Evolutionary conservation across 2,888 invertebrate species (phyloP).

Genomic region (Gari tellinella): DNA sequence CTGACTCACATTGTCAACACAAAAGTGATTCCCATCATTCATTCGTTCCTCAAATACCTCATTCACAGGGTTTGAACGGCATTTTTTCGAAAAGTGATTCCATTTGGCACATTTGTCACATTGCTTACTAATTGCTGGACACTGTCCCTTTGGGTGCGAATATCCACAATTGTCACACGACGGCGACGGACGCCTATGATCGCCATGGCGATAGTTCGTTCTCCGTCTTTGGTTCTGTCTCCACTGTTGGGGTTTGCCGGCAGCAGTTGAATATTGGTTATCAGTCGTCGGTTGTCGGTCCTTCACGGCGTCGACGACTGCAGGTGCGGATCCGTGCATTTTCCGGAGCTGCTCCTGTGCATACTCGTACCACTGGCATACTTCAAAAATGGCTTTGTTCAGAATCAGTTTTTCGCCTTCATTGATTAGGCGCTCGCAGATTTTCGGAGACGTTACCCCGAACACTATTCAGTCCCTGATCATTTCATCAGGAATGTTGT

Average conservation of each 20-base stretch:
- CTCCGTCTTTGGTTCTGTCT: too few species aligned
- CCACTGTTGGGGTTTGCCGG: too few species aligned
- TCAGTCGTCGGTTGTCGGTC: too few species aligned
- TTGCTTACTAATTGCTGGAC: slow-evolving; percentile 11
- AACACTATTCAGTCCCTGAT: slow-evolving; percentile 10
- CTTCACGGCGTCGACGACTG: too few species aligned
- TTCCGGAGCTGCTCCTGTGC: slow-evolving; percentile 12
- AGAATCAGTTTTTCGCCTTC: neutral
- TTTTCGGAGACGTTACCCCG: neutral
- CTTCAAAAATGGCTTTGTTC: slow-evolving; percentile 4
- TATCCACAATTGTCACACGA: slow-evolving; percentile 8
- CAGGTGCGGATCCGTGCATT: neutral
- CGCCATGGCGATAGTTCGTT: too few species aligned
- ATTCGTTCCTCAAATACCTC: neutral
- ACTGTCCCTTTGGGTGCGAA: slow-evolving; percentile 4
- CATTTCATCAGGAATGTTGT: slow-evolving; percentile 2
- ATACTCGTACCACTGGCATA: slow-evolving; percentile 18
- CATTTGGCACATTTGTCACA: slow-evolving; percentile 11
- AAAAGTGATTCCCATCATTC: too few species aligned
- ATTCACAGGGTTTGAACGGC: slow-evolving; percentile 6
- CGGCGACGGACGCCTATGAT: neutral
- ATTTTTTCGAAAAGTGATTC: slow-evolving; percentile 6
- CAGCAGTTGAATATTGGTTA: too few species aligned
- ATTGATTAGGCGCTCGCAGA: slow-evolving; percentile 4
- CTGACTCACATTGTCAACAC: too few species aligned